Percentiles rank a stretch among this genome's conserved stretches.
phyloP scores from a whole-genome alignment of 1,140 invertebrate genomes.

The Pseudomyrmex concolor region DNA sequence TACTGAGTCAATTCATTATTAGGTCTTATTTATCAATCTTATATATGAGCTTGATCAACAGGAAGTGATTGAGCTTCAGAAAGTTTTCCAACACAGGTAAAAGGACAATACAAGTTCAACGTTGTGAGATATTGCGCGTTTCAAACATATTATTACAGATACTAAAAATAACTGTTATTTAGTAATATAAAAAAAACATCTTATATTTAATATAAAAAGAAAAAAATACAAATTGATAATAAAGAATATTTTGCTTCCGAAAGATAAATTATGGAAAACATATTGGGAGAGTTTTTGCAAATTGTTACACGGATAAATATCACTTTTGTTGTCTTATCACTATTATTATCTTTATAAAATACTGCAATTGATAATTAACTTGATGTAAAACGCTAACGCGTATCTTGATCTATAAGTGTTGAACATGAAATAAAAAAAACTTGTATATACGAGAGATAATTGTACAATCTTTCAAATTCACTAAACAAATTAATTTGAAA shows the following conservation, averaged over 20 bases:
- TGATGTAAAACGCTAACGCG: too few species aligned
- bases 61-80: not conserved
- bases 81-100: not conserved
- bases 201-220: not conserved
- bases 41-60: constrained; percentile 44
- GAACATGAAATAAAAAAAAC: too few species aligned
- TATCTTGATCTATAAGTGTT: too few species aligned
- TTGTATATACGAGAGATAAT: too few species aligned
- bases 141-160: too few species aligned
- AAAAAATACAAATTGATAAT: constrained; percentile 26
- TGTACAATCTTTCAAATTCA: too few species aligned
- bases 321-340: not conserved
- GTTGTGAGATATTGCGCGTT: too few species aligned
- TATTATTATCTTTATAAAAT: too few species aligned
- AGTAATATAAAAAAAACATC: not conserved
- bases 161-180: constrained; percentile 6
- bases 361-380: too few species aligned
- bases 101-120: constrained; percentile 27
- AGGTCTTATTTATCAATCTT: constrained; percentile 58
- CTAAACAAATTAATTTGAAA: too few species aligned
- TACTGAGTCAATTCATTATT: constrained; percentile 72
- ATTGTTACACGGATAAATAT: constrained; percentile 14
- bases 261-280: constrained; percentile 29
- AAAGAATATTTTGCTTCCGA: not conserved
- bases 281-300: constrained; percentile 2